These are phyloP conservation scores for Hylyphantes graminicola DNA, from an alignment of 1,140 invertebrate genomes.

Conservation along the genomic window DNA sequence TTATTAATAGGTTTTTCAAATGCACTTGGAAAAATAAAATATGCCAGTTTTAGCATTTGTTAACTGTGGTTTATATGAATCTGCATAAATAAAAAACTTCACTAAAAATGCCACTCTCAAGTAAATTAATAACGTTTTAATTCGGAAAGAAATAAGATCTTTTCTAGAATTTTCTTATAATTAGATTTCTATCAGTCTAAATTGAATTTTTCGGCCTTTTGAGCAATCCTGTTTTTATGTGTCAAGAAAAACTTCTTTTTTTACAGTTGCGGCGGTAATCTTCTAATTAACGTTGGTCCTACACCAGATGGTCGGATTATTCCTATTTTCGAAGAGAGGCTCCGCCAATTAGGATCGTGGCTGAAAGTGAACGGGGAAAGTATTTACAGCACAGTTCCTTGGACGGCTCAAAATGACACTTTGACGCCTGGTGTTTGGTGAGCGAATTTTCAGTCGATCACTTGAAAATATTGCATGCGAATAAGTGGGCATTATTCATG, in stretches of 20 bases:
- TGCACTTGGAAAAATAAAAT: no score
- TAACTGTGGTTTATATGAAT: no score
- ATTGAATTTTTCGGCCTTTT: no score
- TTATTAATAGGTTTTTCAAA: no score
- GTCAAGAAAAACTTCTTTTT: neutral
- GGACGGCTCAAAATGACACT: slow-evolving; percentile 85
- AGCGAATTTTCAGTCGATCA: slow-evolving; percentile 9
- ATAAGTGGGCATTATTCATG: no score
- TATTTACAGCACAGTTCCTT: slow-evolving; percentile 85
- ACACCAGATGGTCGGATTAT: slow-evolving; percentile 88
- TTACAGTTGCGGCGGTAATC: slow-evolving; percentile 75
- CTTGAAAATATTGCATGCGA: neutral
- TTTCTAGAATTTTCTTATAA: no score
- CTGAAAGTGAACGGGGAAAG: slow-evolving; percentile 86
- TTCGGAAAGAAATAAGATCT: no score
- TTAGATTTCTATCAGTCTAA: no score
- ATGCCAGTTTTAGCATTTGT: no score
- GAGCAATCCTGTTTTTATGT: neutral
- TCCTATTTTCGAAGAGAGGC: slow-evolving; percentile 90
- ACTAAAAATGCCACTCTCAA: no score
- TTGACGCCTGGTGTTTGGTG: slow-evolving; percentile 73
- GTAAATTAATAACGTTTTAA: no score
- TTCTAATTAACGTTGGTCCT: slow-evolving; percentile 90
- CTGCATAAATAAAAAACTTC: no score
- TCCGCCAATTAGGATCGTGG: slow-evolving; percentile 79